Evolutionary conservation across 2,797 vertebrate genomes (phyloP).

Genomic region (Parauchenoglanis ngamensis): DNA sequence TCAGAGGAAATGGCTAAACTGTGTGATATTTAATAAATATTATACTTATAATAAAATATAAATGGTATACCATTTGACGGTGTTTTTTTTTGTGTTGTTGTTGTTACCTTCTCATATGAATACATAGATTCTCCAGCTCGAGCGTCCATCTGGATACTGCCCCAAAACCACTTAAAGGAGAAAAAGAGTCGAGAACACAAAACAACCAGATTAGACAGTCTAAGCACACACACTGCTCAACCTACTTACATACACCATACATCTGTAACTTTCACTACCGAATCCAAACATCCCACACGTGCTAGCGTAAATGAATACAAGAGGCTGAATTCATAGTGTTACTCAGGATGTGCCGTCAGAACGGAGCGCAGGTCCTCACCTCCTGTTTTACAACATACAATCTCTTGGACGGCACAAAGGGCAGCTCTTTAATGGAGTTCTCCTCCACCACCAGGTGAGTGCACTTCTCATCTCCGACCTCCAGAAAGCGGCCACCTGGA

Average conservation of each 20-base stretch:
- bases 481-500: slow-evolving; percentile 82
- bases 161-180: slow-evolving; percentile 93
- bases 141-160: slow-evolving; percentile 99
- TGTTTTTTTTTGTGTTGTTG: not conserved
- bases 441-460: slow-evolving; percentile 97
- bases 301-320: not conserved
- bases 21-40: not conserved
- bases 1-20: not conserved
- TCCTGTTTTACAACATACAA: slow-evolving; percentile 96
- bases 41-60: not conserved
- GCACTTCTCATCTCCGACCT: slow-evolving; percentile 86
- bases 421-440: slow-evolving; percentile 89
- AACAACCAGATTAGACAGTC: not conserved
- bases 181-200: not conserved
- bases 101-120: slow-evolving; percentile 90
- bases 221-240: not conserved
- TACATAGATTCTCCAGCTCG: slow-evolving; percentile 97
- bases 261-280: not conserved
- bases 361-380: slow-evolving; percentile 70
- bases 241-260: not conserved
- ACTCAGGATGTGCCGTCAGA: not conserved
- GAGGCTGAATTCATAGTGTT: not conserved
- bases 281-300: not conserved
- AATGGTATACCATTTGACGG: not conserved
- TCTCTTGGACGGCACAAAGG: slow-evolving; percentile 81